Evolutionary conservation across 2,113 vertebrate species (phyloP), one percentile per base, ranked within the genome.

Genomic region (Paradoxurus hermaphroditus): DNA sequence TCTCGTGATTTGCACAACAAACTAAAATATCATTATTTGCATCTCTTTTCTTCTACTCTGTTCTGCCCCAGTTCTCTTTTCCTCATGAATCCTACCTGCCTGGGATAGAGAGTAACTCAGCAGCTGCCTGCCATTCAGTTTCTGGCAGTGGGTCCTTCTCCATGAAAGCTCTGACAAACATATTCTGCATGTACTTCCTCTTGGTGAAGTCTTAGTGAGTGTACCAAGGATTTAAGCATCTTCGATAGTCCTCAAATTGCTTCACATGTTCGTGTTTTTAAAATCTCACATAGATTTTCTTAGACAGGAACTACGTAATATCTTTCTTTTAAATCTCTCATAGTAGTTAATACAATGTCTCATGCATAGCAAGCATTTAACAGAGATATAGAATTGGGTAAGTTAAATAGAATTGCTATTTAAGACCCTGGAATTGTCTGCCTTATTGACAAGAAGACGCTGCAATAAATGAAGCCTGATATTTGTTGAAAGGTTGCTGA

Each of bases 401-500:
- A 27, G 19, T 90, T 67, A 85, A 87, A 77, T 31, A 83, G 73
- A 91, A 93, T 56, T 93, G 11, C 29, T 34, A 29, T 49, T 82
- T 90, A 65, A 88, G 62, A 96, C 31, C 18, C 51, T 53, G 21
- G 29, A 92, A 90, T 94, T 72, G 7, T 31, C 49, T 86, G 41
- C 1, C 9, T 96, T 97, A 88, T 82, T 93, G 51, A 93, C 81
- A 95, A 88, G 84, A 73, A 85, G 68, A 96, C 41, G 72, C 56
- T 51, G 16, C 25, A 21, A 78, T 77, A 77, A 95, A 73, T 67
- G 62, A 96, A 96, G 83, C 9, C 59, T 67, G 88, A 34, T 95
- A 95, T 97, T 95, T 97, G 75, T 92, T 81, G 77, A 97, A 96
- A 97, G 65, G 73, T 88, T 95, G 46, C 90, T 86, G 59, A 95